Base-by-base conservation (phyloP, 2,888 invertebrate genomes). In the Drosophila algonquin region DNA sequence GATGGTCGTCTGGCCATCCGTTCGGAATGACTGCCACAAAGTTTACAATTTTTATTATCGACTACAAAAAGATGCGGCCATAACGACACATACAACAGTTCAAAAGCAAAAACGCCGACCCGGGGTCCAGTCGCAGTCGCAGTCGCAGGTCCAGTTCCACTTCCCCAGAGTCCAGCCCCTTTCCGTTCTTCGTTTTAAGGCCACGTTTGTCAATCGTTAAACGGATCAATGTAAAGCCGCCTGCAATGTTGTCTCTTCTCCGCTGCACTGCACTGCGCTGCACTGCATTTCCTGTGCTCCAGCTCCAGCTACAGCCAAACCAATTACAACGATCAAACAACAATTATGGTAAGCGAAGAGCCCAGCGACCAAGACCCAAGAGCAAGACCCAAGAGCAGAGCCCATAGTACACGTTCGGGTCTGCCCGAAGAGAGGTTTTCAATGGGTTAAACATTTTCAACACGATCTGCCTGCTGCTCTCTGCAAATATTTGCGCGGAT, bases 291-390 rank as follows among this genome's bases (percentile, higher is more conserved):
- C 89, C 86, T 87, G 86, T 77, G 77, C 75, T 47, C 32, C 74
- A 73, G 77, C 75, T 47, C 32, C 74, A 73, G 63, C 74, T 50
- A 56, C 58, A 48, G 27, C 45, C 71, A 82, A 87, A 87, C 86
- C 87, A 87, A 87, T 87, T 87, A 87, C 87, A 87, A 87, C 71
- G 87, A 87, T 87, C 87, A 87, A 87, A 87, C 87, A 87, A 89
- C 89, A 87, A 87, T 87, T 88, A 87, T 83, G 89, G 67, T 70
- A 40, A 40, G 40, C 58, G 65, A 70, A 58, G 27, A 35, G 32
- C 27, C 24, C 24, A 4, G 24, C 4, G 27, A 27, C 27, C 27
- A 7, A 27, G 30, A 30, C 30, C 30, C 7, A 30, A 30, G 30
- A 30, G 7, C 30, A 30, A 32, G 9, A 32, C 35, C 35, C 5